Evolutionary conservation across 2,113 vertebrate genomes (phyloP).

Genomic region (Hypanus sabinus): DNA sequence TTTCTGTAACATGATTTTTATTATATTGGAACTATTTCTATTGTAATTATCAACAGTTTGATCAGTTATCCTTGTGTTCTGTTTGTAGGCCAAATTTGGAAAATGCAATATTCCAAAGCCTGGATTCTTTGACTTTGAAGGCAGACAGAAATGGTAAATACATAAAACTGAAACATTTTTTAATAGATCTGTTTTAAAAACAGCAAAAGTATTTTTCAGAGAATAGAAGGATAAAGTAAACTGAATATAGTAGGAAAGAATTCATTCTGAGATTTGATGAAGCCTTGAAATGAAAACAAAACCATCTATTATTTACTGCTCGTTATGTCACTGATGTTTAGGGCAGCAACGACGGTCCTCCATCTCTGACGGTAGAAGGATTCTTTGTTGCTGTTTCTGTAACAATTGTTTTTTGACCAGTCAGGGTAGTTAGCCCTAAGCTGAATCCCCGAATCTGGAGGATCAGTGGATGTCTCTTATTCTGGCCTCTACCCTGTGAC

Average conservation of each 20-base stretch:
- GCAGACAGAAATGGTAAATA: slow-evolving; percentile 93
- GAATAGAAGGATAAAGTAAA: not conserved
- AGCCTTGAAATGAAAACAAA: too few species aligned
- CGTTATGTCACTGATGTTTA: too few species aligned
- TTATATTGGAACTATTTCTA: slow-evolving; percentile 42
- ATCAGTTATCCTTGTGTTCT: slow-evolving; percentile 41
- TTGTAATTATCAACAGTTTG: slow-evolving; percentile 35
- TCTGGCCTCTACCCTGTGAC: too few species aligned
- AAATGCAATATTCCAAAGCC: slow-evolving; percentile 86
- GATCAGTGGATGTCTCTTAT: too few species aligned
- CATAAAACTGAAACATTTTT: not conserved
- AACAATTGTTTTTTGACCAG: too few species aligned
- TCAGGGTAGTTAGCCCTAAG: too few species aligned
- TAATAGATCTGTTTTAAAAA: not conserved
- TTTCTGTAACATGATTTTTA: slow-evolving; percentile 43
- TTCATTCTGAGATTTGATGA: too few species aligned
- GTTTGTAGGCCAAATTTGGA: slow-evolving; percentile 79
- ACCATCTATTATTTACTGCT: too few species aligned
- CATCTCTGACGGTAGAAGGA: too few species aligned
- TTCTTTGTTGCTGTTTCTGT: too few species aligned
- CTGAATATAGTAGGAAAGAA: not conserved
- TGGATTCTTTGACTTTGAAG: slow-evolving; percentile 95
- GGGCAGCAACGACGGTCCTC: too few species aligned
- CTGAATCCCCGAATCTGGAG: too few species aligned
- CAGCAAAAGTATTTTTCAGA: not conserved